Evolutionary conservation across 2,888 invertebrate species (phyloP).

Genomic region (Netelia inedita): DNA sequence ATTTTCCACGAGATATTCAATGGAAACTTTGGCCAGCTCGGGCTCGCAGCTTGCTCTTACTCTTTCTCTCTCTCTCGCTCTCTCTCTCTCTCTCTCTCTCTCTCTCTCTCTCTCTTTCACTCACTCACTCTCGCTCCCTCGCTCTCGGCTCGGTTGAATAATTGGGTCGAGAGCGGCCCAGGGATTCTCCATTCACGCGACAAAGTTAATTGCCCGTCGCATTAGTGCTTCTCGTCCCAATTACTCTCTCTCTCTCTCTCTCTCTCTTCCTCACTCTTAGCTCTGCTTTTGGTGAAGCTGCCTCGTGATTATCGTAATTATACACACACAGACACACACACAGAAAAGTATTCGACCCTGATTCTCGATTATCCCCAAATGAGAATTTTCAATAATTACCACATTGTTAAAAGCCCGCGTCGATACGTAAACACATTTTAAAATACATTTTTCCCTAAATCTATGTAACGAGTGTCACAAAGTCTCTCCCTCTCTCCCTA

Average conservation of each 20-base stretch:
- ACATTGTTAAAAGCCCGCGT: no score
- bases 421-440: neutral
- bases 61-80: no score
- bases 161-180: slow-evolving; percentile 62
- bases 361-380: neutral
- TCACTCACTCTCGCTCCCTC: neutral
- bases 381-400: neutral
- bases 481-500: no score
- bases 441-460: no score
- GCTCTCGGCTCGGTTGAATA: slow-evolving; percentile 65
- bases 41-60: slow-evolving; percentile 9
- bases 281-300: slow-evolving; percentile 42
- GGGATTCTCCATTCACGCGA: slow-evolving; percentile 69
- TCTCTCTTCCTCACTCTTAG: neutral
- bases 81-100: no score
- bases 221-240: slow-evolving; percentile 69
- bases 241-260: slow-evolving; percentile 46
- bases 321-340: slow-evolving; percentile 37
- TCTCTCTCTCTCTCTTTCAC: no score
- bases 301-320: slow-evolving; percentile 67
- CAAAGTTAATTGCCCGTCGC: slow-evolving; percentile 70
- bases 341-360: slow-evolving; percentile 27
- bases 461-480: no score
- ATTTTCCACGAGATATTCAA: slow-evolving; percentile 58
- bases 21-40: slow-evolving; percentile 61